These are phyloP conservation scores for Lineus longissimus DNA, from an alignment of 1,140 invertebrate species.

Conservation along the genomic window DNA sequence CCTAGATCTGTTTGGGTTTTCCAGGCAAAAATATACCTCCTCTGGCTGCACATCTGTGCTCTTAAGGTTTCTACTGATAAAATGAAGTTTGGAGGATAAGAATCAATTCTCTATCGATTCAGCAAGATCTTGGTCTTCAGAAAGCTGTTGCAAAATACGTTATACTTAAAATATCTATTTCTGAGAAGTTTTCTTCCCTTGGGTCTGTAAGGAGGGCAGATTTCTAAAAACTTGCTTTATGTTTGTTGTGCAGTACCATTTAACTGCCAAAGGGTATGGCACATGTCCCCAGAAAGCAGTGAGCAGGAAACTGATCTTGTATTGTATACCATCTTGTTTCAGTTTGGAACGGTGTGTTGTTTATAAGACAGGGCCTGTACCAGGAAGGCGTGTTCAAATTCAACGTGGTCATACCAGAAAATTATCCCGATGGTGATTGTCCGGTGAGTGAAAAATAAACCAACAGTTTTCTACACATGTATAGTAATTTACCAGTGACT, in stretches of 20 bases:
- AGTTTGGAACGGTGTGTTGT: constrained; percentile 93
- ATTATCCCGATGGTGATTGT: constrained; percentile 80
- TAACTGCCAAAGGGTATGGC: too few species aligned
- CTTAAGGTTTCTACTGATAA: too few species aligned
- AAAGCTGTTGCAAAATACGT: too few species aligned
- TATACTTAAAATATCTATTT: too few species aligned
- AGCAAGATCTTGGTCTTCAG: too few species aligned
- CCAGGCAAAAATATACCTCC: not conserved
- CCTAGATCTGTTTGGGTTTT: not conserved
- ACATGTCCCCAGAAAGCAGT: too few species aligned
- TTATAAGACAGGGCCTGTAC: constrained; percentile 81
- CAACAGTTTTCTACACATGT: not conserved
- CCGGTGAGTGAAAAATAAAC: constrained; percentile 65
- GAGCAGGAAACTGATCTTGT: not conserved
- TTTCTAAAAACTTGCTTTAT: too few species aligned
- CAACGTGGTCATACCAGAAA: constrained; percentile 76
- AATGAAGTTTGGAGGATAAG: too few species aligned
- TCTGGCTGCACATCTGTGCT: not conserved
- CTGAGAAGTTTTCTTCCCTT: too few species aligned
- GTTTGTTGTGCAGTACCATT: too few species aligned
- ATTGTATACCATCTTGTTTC: constrained; percentile 46
- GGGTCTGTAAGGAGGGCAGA: too few species aligned
- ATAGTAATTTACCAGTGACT: not conserved
- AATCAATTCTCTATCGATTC: too few species aligned
- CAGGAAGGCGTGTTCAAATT: constrained; percentile 86